Evolutionary conservation across 2,113 vertebrate genomes (phyloP).

Genomic region (Lepisosteus osseus): DNA sequence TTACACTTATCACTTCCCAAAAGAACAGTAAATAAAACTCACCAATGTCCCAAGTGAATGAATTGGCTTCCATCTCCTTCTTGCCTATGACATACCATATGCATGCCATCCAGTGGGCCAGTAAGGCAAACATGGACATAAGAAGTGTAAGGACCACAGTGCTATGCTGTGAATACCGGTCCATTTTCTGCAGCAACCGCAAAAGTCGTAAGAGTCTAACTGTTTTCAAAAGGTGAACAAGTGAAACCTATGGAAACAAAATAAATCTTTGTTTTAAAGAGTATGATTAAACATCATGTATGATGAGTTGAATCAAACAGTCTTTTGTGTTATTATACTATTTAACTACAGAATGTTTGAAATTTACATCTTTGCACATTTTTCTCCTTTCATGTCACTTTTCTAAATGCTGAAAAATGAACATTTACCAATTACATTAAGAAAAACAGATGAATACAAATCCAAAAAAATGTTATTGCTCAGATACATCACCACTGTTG

Average conservation of each 20-base stretch:
- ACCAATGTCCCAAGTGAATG: slow-evolving; percentile 93
- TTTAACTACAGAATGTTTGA: no score
- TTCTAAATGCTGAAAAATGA: no score
- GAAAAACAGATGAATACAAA: no score
- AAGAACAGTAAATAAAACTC: slow-evolving; percentile 39
- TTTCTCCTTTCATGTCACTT: no score
- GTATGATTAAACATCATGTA: no score
- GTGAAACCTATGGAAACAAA: slow-evolving; percentile 76
- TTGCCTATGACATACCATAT: slow-evolving; percentile 98
- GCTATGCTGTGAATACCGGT: slow-evolving; percentile 96
- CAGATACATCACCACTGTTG: no score
- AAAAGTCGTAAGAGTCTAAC: slow-evolving; percentile 86
- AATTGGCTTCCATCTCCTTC: slow-evolving; percentile 92
- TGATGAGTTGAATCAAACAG: no score
- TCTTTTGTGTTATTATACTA: no score
- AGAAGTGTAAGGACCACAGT: slow-evolving; percentile 92
- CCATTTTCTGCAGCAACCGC: slow-evolving; percentile 93
- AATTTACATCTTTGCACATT: no score
- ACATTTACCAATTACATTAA: no score
- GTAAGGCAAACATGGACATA: slow-evolving; percentile 97
- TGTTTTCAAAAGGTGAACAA: slow-evolving; percentile 93
- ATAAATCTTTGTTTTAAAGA: no score
- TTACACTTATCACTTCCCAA: background rate
- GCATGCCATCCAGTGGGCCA: slow-evolving; percentile 98
- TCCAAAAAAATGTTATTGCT: no score